Conservation (phyloP, 2,797 vertebrate genomes). For the Chaetophractus vellerosus region DNA sequence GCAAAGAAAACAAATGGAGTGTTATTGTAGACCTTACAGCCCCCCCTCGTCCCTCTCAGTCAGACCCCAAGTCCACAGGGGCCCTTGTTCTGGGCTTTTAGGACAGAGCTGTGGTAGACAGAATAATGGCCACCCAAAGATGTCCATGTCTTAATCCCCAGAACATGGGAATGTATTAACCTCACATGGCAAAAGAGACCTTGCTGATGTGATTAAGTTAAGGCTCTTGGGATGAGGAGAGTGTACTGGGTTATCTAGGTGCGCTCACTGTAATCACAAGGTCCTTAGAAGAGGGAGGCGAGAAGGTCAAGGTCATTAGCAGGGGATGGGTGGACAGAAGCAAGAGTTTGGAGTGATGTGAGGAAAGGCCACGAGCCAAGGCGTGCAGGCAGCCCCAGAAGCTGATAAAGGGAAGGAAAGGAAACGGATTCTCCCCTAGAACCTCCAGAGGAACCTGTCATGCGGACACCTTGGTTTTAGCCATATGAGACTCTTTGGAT, state of each 20-base stretch:
- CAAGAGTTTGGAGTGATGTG: neutral
- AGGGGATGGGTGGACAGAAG: neutral
- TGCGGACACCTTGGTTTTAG: neutral
- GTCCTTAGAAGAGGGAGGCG: neutral
- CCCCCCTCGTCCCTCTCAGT: neutral
- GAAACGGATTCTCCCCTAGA: neutral
- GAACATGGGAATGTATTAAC: neutral
- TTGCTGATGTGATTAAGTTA: neutral
- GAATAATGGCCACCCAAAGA: neutral
- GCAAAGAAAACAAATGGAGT: neutral
- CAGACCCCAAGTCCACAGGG: neutral
- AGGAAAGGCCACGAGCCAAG: neutral
- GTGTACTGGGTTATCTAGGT: neutral
- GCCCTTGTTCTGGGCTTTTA: neutral
- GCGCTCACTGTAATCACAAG: neutral
- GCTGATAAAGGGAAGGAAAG: too few species aligned
- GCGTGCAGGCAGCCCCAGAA: neutral
- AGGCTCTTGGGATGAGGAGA: neutral
- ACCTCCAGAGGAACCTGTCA: neutral
- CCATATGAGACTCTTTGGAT: neutral
- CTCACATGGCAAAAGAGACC: neutral
- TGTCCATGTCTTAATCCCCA: neutral
- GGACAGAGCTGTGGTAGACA: neutral
- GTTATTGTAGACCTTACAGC: rapidly evolving
- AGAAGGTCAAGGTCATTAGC: neutral